Percentiles rank a stretch among this genome's conserved stretches.
Conservation (phyloP, 2,888 invertebrate genomes). For the Vanessa cardui region DNA sequence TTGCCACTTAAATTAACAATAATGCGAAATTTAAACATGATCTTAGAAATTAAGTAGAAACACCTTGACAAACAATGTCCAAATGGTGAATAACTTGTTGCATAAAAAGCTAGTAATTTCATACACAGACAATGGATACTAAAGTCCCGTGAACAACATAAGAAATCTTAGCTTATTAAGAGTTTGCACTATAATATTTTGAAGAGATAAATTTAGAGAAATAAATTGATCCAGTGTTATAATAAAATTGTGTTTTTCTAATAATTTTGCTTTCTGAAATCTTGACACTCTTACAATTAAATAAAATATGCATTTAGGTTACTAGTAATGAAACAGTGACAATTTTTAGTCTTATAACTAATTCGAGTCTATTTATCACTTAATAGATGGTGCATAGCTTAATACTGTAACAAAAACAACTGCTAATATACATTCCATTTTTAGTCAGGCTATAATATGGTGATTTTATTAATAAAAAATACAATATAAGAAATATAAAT, state of each 20-base stretch:
- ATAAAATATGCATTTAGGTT: slow-evolving; percentile 17
- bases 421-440: slow-evolving; percentile 14
- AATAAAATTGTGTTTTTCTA: slow-evolving; percentile 13
- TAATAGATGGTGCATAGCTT: slow-evolving; percentile 33
- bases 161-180: slow-evolving; percentile 45
- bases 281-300: slow-evolving; percentile 17
- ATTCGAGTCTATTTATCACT: slow-evolving; percentile 34
- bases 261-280: slow-evolving; percentile 12
- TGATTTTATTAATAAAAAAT: slow-evolving; percentile 13
- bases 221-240: slow-evolving; percentile 9
- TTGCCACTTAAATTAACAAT: slow-evolving; percentile 40
- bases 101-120: slow-evolving; percentile 32
- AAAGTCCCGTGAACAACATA: slow-evolving; percentile 58
- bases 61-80: slow-evolving; percentile 43
- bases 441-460: slow-evolving; percentile 15
- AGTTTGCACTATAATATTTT: slow-evolving; percentile 26
- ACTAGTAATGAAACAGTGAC: slow-evolving; percentile 21
- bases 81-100: slow-evolving; percentile 35
- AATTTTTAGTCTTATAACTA: slow-evolving; percentile 33
- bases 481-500: slow-evolving; percentile 21
- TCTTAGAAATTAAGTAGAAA: slow-evolving; percentile 36
- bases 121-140: slow-evolving; percentile 49
- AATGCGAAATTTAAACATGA: slow-evolving; percentile 31
- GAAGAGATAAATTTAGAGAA: slow-evolving; percentile 18
- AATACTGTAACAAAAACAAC: slow-evolving; percentile 35